Evolutionary conservation across 64 coral and sea anemone genomes (phyloP), one percentile per base, ranked within the genome.

Genomic region (Dendronephthya gigantea): DNA sequence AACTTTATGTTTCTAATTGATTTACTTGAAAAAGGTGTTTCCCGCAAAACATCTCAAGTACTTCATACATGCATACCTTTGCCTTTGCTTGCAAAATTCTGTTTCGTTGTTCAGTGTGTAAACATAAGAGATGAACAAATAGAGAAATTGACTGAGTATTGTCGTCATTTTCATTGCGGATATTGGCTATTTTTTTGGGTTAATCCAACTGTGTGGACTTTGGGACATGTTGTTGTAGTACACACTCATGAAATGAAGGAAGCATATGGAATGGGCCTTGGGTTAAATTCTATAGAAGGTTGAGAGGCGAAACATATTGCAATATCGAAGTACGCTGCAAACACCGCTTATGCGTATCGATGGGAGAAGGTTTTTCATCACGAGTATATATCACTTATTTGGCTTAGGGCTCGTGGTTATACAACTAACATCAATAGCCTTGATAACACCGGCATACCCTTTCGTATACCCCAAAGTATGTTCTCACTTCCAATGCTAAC

Each of bases 361-460:
- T 91, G 76, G 90, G 79, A 40, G 29, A 72, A 91, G 35, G 86
- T 91, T 22, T 89, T 89, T 59, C 45, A 31, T 47, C 40, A 88
- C 41, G 41, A 45, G 11, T 45, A 45, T 11, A 45, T 45, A 4
- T 45, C 41, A 6, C 11, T 45, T 4, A 82, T 83, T 8, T n/a
- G 58, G 58, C 3, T 66, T 3, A 5, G 29, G 22, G 6, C 2
- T 8, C 19, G 11, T 4, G 41, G 41, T 45, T 45, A 6, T 11
- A 45, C 4, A 6, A 11, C 11, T 6, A 45, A 45, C 3, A 17
- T 66, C 19, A 66, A 66, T 11, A 15, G 2, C 6, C 2, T 5
- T 66, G 22, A 5, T 66, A 66, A 22, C 58, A 22, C 19, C 19
- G 6, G 22, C 19, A 66, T 30, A 66, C 58, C 6, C 58, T 5